Percentiles rank a stretch among this genome's conserved stretches.
Evolutionary conservation across 2,888 invertebrate genomes (phyloP).

Genomic region (Lasioglossum oenotherae): DNA sequence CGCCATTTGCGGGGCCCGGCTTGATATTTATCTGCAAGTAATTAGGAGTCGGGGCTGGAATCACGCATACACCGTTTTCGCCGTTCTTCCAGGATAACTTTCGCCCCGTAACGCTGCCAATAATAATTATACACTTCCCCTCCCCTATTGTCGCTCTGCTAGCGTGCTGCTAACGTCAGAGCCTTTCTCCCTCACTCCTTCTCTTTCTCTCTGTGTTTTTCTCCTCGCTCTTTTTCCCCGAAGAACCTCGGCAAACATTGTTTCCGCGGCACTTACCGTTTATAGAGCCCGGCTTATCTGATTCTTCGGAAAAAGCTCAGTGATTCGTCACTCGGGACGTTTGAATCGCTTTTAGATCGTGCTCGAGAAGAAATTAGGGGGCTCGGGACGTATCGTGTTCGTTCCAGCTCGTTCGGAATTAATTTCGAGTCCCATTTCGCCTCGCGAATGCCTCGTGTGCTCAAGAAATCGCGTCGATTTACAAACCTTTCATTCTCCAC

Average conservation of each 20-base stretch:
- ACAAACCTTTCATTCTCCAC: neutral
- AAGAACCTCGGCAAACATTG: conserved; percentile 1
- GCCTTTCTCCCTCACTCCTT: neutral
- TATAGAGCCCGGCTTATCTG: conserved; percentile 7
- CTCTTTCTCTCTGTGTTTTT: neutral
- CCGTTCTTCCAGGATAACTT: conserved; percentile 62
- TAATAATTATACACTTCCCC: conserved; percentile 73
- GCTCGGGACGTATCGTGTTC: neutral
- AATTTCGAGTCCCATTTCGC: neutral
- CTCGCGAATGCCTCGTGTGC: neutral
- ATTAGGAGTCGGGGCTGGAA: conserved; percentile 79
- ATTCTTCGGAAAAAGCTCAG: conserved; percentile 18
- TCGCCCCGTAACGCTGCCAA: conserved; percentile 67
- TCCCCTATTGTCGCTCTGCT: neutral
- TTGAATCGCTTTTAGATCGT: neutral
- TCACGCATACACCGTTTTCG: conserved; percentile 73
- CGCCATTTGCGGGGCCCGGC: conserved; percentile 77
- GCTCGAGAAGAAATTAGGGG: neutral
- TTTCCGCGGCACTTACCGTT: conserved; percentile 8
- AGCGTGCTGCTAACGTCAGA: neutral
- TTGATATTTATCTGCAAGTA: conserved; percentile 82
- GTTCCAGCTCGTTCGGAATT: neutral
- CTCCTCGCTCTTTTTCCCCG: neutral
- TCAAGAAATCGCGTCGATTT: neutral
- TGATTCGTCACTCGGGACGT: conserved; percentile 6